Base-by-base conservation (phyloP, 2,797 vertebrate species). In the Centropyge bicolor region DNA sequence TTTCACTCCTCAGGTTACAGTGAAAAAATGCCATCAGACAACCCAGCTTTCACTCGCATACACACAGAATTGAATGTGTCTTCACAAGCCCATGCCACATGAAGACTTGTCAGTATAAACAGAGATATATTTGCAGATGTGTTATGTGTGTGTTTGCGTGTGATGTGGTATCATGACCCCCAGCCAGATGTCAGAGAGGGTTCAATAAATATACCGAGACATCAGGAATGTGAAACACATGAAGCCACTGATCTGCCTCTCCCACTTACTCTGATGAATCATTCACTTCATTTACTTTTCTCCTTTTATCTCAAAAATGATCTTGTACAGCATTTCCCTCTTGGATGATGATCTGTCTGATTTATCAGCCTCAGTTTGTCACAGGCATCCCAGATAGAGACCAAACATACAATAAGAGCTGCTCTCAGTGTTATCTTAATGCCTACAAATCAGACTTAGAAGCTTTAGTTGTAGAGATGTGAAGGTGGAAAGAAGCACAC, bases 161-260 rank as follows among this genome's bases (percentile, higher is more conserved):
- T 91, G 92, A 94, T 92, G 91, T 93, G 89, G 93, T 70, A 62
- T 83, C 41, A 22, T 71, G 76, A 82, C 73, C 67, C 73, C 57
- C 27, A 55, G 89, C 87, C 91, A 94, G 87, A 90, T 82, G 81
- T 77, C 57, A 61, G 69, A 45, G 8, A 59, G 49, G 57, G 27
- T 40, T 20, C 56, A 74, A 10, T 83, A 80, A 85, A 83, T 75
- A 60, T 35, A 61, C 70, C 77, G 49, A 80, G 38, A 83, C 43
- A 2, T 57, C 35, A 74, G 62, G 78, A 70, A 86, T 81, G 61
- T 81, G 45, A 60, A 78, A 65, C 60, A 38, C 79, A 76, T 6
- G 20, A 72, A 68, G 27, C n/a, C 57, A 69, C 4, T 79, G 68
- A 88, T 85, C 14, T 55, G 43, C 57, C 4, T 66, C 57, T 78